Base-by-base conservation (phyloP, 1,140 invertebrate species). In the Papilio machaon region DNA sequence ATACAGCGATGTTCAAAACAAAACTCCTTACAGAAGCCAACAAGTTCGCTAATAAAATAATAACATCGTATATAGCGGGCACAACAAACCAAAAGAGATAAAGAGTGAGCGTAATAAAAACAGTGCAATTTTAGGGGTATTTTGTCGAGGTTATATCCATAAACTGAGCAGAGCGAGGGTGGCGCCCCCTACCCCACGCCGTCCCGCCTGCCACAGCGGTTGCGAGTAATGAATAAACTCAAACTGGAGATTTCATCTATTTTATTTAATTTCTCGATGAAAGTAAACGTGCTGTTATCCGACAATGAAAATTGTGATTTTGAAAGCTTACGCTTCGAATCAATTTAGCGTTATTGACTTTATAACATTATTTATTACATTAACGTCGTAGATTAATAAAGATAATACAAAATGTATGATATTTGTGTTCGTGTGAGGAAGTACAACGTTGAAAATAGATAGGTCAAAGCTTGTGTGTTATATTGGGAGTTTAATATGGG, bases 71-170 rank as follows among this genome's bases (percentile, higher is more conserved):
- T 92, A 91, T 91, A 90, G 86, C 84, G 86, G 90, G 88, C 87
- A 87, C 90, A 93, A 93, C 90, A 92, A 92, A 94, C 91, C 92
- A 90, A 94, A 92, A 93, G 89, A 94, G 90, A 94, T 93, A 94
- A 92, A 93, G 91, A 91, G 89, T 90, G 89, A 92, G 90, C 89
- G 89, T 92, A 93, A 94, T 93, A 94, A 94, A 94, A 94, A 94
- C 92, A 94, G 89, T 94, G 92, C 92, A 94, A 94, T 94, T 94
- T 94, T 93, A 94, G 91, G 92, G 92, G 92, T 93, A 94, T 94
- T 94, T 93, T 94, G 93, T 94, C 92, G 93, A 93, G 93, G 93
- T 94, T 94, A 94, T 94, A 93, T 93, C 92, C 91, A 94, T 94
- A 94, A 94, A 93, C 86, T 88, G 91, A 91, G 89, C 88, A 87